These are phyloP conservation scores for Melanostoma mellinum DNA, from an alignment of 2,888 invertebrate species.

Conservation along the genomic window DNA sequence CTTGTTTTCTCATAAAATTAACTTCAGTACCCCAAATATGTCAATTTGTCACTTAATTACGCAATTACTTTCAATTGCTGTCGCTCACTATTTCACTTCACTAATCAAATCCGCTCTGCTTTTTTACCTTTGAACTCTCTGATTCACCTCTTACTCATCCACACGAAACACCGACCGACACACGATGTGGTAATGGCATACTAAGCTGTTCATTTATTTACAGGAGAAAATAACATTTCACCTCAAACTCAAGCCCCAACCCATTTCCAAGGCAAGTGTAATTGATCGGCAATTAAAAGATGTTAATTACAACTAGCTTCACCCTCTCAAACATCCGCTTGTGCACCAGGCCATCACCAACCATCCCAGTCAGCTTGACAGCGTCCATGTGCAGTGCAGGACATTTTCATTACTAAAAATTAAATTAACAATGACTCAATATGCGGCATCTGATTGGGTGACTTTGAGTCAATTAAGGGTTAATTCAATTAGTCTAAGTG, in stretches of 20 bases:
- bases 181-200: conserved; percentile 14
- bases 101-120: background rate
- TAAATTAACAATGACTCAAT: conserved; percentile 50
- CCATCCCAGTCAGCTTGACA: background rate
- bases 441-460: conserved; percentile 15
- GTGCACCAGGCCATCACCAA: background rate
- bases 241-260: background rate
- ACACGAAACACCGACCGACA: background rate
- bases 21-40: conserved; percentile 36
- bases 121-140: background rate
- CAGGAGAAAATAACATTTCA: conserved; percentile 40
- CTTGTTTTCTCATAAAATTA: conserved; percentile 9
- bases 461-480: conserved; percentile 37
- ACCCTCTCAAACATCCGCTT: background rate
- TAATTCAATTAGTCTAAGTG: conserved; percentile 64
- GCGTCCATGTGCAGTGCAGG: background rate
- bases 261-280: conserved; percentile 34
- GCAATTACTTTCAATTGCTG: conserved; percentile 42
- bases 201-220: conserved; percentile 54
- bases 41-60: conserved; percentile 31
- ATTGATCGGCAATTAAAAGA: conserved; percentile 69
- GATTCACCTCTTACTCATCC: background rate
- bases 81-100: background rate
- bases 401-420: conserved; percentile 59
- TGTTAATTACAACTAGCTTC: conserved; percentile 53